These are phyloP conservation scores for Dendrolimus punctatus DNA, from an alignment of 1,140 invertebrate species.

Conservation along the genomic window DNA sequence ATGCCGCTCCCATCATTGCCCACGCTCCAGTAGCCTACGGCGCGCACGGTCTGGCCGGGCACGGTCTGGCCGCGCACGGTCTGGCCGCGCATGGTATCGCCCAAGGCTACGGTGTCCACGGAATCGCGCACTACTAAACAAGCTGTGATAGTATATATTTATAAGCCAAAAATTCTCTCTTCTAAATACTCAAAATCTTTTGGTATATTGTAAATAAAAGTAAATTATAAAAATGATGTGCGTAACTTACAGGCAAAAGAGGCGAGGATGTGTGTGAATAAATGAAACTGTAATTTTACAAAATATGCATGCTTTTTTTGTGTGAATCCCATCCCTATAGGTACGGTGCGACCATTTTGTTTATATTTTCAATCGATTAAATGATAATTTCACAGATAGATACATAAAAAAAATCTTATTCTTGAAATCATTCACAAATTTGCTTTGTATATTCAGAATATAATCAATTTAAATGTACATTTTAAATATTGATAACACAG, in stretches of 20 bases:
- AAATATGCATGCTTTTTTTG: conserved; percentile 13
- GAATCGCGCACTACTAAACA: conserved; percentile 53
- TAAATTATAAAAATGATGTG: conserved; percentile 36
- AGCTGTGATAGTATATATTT: conserved; percentile 56
- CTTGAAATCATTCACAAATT: too few species aligned
- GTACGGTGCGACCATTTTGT: too few species aligned
- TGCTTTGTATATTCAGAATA: too few species aligned
- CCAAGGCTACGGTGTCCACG: conserved; percentile 26
- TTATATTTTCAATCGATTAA: too few species aligned
- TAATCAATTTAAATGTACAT: too few species aligned
- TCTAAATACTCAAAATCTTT: conserved; percentile 55
- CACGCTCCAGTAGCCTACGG: conserved; percentile 24
- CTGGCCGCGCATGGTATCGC: conserved; percentile 15
- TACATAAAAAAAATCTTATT: too few species aligned
- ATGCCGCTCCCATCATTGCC: conserved; percentile 34
- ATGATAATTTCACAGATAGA: too few species aligned
- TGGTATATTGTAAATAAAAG: conserved; percentile 47
- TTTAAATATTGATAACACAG: too few species aligned
- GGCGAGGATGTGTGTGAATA: conserved; percentile 70
- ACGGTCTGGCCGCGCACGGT: conserved; percentile 15
- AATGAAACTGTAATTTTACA: conserved; percentile 58
- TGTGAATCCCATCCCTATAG: neutral
- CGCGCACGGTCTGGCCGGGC: conserved; percentile 23
- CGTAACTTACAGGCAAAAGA: conserved; percentile 45
- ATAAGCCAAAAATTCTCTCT: conserved; percentile 46